phyloP scores from a whole-genome alignment of 92 coral and sea anemone genomes.

The Actinernus sp. region DNA sequence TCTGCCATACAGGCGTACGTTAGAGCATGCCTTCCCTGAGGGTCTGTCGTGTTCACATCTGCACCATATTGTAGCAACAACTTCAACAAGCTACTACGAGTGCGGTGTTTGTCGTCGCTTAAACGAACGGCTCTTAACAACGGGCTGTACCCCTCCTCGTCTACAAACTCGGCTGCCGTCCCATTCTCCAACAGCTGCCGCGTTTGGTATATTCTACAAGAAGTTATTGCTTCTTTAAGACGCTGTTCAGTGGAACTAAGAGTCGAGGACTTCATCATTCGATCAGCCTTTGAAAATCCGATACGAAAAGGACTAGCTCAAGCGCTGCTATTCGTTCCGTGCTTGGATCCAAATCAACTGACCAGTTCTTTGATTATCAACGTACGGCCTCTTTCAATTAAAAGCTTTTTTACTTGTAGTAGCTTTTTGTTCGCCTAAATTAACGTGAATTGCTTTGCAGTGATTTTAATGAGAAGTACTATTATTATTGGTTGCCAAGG shows the following conservation, averaged over 20 bases:
- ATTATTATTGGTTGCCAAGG: no score
- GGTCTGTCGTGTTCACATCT: conserved; percentile 86
- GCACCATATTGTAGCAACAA: conserved; percentile 85
- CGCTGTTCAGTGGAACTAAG: conserved; percentile 41
- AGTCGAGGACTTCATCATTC: conserved; percentile 18
- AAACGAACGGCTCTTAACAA: conserved; percentile 80
- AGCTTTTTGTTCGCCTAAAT: no score
- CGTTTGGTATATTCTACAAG: conserved; percentile 88
- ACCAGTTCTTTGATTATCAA: no score
- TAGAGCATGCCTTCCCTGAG: conserved; percentile 80
- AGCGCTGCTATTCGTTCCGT: no score
- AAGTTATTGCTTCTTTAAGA: conserved; percentile 80
- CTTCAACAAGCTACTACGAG: conserved; percentile 73
- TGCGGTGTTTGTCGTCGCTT: conserved; percentile 82
- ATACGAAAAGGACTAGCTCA: no score
- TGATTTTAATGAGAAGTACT: no score
- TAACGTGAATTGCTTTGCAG: no score
- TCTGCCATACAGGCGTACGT: conserved; percentile 73
- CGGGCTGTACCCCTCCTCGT: conserved; percentile 90
- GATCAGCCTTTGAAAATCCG: neutral
- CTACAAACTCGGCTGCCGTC: conserved; percentile 58
- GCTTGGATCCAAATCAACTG: no score
- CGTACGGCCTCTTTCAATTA: no score
- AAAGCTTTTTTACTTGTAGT: no score
- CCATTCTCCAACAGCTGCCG: conserved; percentile 76